Evolutionary conservation across 2,888 invertebrate genomes (phyloP).

Genomic region (Eudemis profundana): DNA sequence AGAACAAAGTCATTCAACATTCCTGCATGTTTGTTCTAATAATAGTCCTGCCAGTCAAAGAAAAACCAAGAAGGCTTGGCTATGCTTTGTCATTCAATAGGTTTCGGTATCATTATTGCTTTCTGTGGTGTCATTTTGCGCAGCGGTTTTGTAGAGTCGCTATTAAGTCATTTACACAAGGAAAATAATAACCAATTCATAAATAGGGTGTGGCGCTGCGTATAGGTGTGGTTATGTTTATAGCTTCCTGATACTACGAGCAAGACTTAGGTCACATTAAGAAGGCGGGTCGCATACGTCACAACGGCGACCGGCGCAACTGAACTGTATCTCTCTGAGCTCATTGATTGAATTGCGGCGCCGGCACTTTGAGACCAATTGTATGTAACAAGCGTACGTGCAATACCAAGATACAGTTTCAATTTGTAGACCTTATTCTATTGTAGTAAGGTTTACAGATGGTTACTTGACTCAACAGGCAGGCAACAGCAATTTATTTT

Average conservation of each 20-base stretch:
- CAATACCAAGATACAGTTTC: background rate
- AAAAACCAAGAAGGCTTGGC: too few species aligned
- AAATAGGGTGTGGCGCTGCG: conserved; percentile 21
- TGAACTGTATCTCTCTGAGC: background rate
- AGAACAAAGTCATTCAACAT: too few species aligned
- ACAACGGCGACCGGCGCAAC: conserved; percentile 48
- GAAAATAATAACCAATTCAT: background rate
- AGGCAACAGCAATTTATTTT: background rate
- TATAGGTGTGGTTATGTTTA: conserved; percentile 12
- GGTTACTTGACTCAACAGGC: background rate
- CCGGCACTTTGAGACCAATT: conserved; percentile 25
- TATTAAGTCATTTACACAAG: conserved; percentile 1
- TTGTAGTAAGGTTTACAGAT: background rate
- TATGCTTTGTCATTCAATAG: background rate
- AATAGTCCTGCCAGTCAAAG: too few species aligned
- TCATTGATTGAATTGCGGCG: conserved; percentile 38
- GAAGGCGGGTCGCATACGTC: conserved; percentile 68
- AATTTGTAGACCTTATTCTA: background rate
- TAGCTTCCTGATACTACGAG: conserved; percentile 15
- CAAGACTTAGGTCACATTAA: conserved; percentile 45
- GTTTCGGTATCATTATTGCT: background rate
- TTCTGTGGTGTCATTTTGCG: conserved; percentile 19
- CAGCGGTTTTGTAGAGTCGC: conserved; percentile 48
- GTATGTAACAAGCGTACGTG: conserved; percentile 3
- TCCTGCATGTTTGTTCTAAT: background rate